Evolutionary conservation across 2,888 invertebrate genomes (phyloP).

Genomic region (Cyclophora punctaria): DNA sequence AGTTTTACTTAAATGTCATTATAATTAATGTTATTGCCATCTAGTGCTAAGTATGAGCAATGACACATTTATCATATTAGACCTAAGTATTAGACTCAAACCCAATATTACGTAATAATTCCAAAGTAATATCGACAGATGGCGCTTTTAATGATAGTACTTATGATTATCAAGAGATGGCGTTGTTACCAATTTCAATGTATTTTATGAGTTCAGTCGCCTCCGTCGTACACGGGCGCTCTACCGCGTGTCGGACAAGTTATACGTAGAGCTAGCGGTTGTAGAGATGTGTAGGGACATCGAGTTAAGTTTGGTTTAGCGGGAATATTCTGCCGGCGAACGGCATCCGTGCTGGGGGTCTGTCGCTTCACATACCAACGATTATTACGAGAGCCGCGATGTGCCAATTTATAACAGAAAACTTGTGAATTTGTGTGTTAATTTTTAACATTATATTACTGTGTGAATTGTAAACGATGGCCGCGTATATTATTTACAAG

Average conservation of each 20-base stretch:
- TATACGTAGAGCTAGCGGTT: conserved; percentile 17
- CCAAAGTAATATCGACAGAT: conserved; percentile 10
- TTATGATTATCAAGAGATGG: conserved; percentile 32
- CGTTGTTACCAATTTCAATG: conserved; percentile 20
- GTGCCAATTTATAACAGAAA: conserved; percentile 58
- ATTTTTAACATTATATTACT: conserved; percentile 36
- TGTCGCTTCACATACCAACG: conserved; percentile 32
- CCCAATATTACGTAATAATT: neutral
- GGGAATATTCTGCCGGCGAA: conserved; percentile 59
- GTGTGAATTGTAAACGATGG: conserved; percentile 54
- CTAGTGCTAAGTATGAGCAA: neutral
- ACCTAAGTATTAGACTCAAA: neutral
- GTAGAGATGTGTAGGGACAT: conserved; percentile 19
- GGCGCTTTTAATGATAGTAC: conserved; percentile 4
- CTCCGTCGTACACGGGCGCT: conserved; percentile 25
- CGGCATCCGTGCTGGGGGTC: conserved; percentile 66
- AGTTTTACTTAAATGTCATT: no score
- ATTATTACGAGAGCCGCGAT: conserved; percentile 57
- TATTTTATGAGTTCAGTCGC: conserved; percentile 67
- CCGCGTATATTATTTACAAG: conserved; percentile 43
- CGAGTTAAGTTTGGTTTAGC: conserved; percentile 42
- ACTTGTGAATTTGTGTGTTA: conserved; percentile 55
- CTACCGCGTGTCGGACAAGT: conserved; percentile 32
- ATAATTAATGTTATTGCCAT: neutral
- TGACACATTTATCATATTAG: neutral